Evolutionary conservation across 2,888 invertebrate genomes (phyloP).

Genomic region (Cheilosia grossa): DNA sequence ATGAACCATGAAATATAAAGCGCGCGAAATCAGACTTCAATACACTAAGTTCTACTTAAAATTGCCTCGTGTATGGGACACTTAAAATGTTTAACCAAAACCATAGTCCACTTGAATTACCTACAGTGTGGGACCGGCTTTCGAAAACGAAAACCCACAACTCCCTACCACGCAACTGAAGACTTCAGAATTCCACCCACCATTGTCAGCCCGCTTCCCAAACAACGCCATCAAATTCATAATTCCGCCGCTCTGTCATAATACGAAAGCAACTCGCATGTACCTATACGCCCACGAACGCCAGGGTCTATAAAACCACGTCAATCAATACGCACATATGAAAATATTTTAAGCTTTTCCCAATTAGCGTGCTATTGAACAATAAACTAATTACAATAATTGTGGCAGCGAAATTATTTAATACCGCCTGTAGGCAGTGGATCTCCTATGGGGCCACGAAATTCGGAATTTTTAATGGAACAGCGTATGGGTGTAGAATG

Average conservation of each 20-base stretch:
- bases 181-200: not conserved
- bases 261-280: not conserved
- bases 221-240: not conserved
- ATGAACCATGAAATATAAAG: no score
- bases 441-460: slow-evolving; percentile 1
- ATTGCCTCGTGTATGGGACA: no score
- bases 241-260: not conserved
- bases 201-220: not conserved
- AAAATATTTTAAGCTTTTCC: slow-evolving; percentile 62
- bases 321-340: slow-evolving; percentile 20
- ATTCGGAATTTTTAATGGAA: slow-evolving; percentile 3
- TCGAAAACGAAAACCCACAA: not conserved
- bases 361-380: slow-evolving; percentile 73
- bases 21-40: no score
- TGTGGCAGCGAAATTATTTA: slow-evolving; percentile 82
- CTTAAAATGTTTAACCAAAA: no score
- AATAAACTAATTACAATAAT: slow-evolving; percentile 83
- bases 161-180: not conserved
- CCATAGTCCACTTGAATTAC: not conserved
- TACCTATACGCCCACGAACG: not conserved
- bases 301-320: not conserved
- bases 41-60: no score
- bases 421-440: slow-evolving; percentile 75
- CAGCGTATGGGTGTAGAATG: not conserved
- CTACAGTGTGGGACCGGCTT: not conserved